Evolutionary conservation across 1,140 invertebrate genomes (phyloP), one percentile per base, ranked within the genome.

Genomic region (Neocloeon triangulifer): DNA sequence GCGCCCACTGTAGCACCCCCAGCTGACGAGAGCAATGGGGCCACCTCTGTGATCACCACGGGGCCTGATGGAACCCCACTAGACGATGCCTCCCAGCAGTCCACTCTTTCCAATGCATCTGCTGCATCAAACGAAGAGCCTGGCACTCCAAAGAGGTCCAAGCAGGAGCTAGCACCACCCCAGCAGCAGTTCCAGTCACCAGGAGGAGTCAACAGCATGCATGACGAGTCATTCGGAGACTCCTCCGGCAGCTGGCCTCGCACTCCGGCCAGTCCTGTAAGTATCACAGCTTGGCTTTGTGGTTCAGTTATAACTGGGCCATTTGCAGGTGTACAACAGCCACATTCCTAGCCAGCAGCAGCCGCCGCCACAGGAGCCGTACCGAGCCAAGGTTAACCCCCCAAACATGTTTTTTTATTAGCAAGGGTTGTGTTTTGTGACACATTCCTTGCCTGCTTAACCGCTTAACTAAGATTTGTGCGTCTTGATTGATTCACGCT

Each of bases 61-160:
- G 80, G 80, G 15, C 79, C 80, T 3, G 80, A 85, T 59, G 80
- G 80, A 23, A 67, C 77, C 30, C 68, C 73, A 16, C 61, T 86
- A 36, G 81, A 88, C 52, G 82, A 88, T 55, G 80, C 74, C 39
- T 82, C 77, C 41, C 82, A 88, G 47, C 82, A 88, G 51, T 86
- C 80, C 39, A 88, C 81, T 36, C 61, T 86, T 33, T 85, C 79
- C 29, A 86, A 86, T 55, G 77, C 80, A 25, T 86, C 81, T 32
- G 79, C 76, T 46, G 77, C 76, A 80, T 49, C n/a, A n/a, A n/a
- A n/a, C n/a, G n/a, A n/a, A n/a, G n/a, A n/a, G n/a, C n/a, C n/a
- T 37, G 22, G 35, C 42, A 41, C 33, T 42, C 35, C 35, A 38
- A 21, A n/a, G n/a, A n/a, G n/a, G n/a, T n/a, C n/a, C n/a, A n/a